Evolutionary conservation across 2,888 invertebrate species (phyloP), one percentile per base, ranked within the genome.

Genomic region (Desoria tigrina): DNA sequence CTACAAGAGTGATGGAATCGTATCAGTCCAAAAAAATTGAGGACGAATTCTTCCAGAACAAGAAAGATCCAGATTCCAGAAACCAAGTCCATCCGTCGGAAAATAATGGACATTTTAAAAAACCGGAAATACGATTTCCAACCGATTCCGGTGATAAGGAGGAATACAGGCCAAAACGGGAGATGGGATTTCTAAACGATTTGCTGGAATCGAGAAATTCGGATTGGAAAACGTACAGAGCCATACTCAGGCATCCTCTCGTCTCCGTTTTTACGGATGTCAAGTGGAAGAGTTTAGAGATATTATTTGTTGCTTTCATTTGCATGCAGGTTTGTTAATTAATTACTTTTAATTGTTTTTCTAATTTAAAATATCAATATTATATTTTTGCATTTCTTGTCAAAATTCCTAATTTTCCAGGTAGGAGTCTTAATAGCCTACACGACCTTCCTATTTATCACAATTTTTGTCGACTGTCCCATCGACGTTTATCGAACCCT

Each of bases 211-310:
- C 28, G n/a, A 23, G 18, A 14, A 42, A 45, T 32, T 21, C 39
- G 37, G 56, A 62, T 16, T 45, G 4, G 45, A 51, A 51, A 26
- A 27, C 26, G 4, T 60, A 65, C 28, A 59, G 53, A 55, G 39
- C 23, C 11, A 66, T 72, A 2, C 59, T 70, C 1, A 49, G 60
- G 6, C 73, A 73, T 61, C 73, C 73, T 11, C 53, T 70, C 27
- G 70, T 73, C 24, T 65, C 67, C 28, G 65, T 73, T 18, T 73
- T 73, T 42, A 69, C 63, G 1, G 73, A 73, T 42, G 57, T 71
- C n/a, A 73, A 73, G 42, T 73, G 73, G 73, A 63, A 63, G 42
- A 65, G 66, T 27, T 39, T 73, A 51, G 63, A 68, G 42, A 42
- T 45, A 2, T n/a, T 69, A 1, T 69, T 67, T 54, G 53, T 60